phyloP scores from a whole-genome alignment of 1,140 invertebrate genomes.

The Stenopsyche tienmushanensis region DNA sequence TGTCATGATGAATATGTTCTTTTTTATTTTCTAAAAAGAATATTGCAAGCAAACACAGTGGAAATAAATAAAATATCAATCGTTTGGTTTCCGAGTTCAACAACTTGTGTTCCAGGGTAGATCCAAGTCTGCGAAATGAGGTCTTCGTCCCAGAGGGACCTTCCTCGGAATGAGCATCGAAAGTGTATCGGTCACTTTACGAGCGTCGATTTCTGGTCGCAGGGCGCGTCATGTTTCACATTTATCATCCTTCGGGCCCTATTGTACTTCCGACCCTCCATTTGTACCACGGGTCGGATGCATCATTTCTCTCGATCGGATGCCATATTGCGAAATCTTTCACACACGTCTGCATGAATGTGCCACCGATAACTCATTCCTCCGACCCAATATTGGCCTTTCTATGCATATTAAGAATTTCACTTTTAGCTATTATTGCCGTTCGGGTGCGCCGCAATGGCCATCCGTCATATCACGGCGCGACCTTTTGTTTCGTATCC shows the following conservation, averaged over 20 bases:
- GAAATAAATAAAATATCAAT: too few species aligned
- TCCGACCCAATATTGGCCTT: too few species aligned
- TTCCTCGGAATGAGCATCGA: not conserved
- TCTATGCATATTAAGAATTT: too few species aligned
- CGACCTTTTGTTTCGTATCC: conserved; percentile 1
- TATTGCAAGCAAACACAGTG: too few species aligned
- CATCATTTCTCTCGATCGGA: conserved; percentile 3
- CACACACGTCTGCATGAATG: not conserved
- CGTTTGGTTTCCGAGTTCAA: not conserved
- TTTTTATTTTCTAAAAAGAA: too few species aligned
- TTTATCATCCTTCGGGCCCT: conserved; percentile 19
- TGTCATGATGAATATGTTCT: too few species aligned
- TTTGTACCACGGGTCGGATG: conserved; percentile 10
- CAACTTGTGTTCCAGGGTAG: not conserved
- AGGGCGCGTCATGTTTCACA: conserved; percentile 16
- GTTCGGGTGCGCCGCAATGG: not conserved
- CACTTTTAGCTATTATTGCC: too few species aligned
- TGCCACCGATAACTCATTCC: too few species aligned
- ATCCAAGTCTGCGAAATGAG: too few species aligned
- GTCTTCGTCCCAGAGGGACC: not conserved
- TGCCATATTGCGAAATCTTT: not conserved
- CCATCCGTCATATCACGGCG: not conserved
- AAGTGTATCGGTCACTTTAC: conserved; percentile 36
- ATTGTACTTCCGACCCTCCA: conserved; percentile 25
- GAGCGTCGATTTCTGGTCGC: conserved; percentile 18